Evolutionary conservation across 2,888 invertebrate species (phyloP).

Genomic region (Melanchra persicariae): DNA sequence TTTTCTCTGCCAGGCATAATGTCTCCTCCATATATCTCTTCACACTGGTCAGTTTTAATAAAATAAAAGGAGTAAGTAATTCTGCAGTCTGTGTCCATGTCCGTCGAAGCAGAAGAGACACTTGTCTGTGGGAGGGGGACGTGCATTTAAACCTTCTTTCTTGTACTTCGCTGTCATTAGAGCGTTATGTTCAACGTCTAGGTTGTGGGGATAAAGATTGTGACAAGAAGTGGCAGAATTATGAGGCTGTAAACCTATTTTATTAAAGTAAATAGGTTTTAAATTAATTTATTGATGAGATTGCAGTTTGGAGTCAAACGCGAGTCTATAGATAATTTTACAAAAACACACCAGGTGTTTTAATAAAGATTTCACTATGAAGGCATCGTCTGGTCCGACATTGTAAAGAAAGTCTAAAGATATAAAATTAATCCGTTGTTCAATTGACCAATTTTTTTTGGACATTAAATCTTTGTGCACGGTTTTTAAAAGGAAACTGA

Average conservation of each 20-base stretch:
- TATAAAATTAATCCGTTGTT: no score
- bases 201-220: slow-evolving; percentile 26
- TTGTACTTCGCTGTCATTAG: slow-evolving; percentile 71
- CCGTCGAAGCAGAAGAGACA: slow-evolving; percentile 58
- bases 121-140: slow-evolving; percentile 52
- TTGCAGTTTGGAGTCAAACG: no score
- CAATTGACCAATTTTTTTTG: no score
- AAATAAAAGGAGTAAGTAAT: slow-evolving; percentile 38
- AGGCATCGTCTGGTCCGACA: no score
- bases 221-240: slow-evolving; percentile 29
- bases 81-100: slow-evolving; percentile 39
- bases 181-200: slow-evolving; percentile 65
- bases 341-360: no score
- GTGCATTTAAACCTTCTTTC: slow-evolving; percentile 69
- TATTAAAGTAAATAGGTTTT: not conserved
- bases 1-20: slow-evolving; percentile 31
- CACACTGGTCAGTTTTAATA: slow-evolving; percentile 48
- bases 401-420: no score
- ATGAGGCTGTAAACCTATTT: not conserved
- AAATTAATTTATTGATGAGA: no score
- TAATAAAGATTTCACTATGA: no score
- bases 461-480: no score
- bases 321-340: no score
- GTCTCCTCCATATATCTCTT: slow-evolving; percentile 28
- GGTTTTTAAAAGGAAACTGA: no score